phyloP scores from a whole-genome alignment of 1,140 invertebrate species.

The Drosophila pallidifrons region DNA sequence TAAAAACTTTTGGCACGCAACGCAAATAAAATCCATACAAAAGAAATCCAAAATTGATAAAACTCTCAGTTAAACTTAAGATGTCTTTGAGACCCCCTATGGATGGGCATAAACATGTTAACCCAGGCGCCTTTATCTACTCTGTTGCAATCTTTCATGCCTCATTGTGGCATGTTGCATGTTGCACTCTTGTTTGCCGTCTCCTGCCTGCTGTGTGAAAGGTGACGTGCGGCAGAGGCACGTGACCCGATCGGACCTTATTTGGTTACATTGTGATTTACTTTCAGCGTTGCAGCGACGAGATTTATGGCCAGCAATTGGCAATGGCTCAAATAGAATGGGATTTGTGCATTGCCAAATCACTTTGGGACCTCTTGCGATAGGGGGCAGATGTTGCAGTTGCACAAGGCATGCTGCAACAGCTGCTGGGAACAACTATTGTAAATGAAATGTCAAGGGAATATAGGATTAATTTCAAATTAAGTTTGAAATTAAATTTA shows the following conservation, averaged over 20 bases:
- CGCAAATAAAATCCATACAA: neutral
- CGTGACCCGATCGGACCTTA: conserved; percentile 54
- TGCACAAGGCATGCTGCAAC: neutral
- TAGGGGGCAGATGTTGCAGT: conserved; percentile 11
- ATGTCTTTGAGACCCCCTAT: conserved; percentile 35
- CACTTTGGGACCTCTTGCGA: neutral
- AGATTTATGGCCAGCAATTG: conserved; percentile 59
- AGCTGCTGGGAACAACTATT: conserved; percentile 3
- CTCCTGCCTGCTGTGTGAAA: conserved; percentile 29
- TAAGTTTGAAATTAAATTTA: neutral
- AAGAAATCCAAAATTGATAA: conserved; percentile 5
- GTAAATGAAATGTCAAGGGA: neutral
- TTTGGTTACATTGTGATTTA: conserved; percentile 38
- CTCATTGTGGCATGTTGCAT: conserved; percentile 41
- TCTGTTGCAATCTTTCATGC: conserved; percentile 62
- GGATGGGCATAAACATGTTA: conserved; percentile 24
- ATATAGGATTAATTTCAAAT: neutral
- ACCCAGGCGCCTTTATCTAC: conserved; percentile 21
- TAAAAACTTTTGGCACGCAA: conserved; percentile 56
- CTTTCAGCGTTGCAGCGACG: conserved; percentile 12
- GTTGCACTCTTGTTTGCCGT: conserved; percentile 32
- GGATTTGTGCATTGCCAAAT: neutral
- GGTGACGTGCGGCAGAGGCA: conserved; percentile 40
- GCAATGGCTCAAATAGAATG: conserved; percentile 28
- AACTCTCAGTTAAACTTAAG: conserved; percentile 28